Conservation (phyloP, 2,797 vertebrate genomes). For the Sebastes diploproa region DNA sequence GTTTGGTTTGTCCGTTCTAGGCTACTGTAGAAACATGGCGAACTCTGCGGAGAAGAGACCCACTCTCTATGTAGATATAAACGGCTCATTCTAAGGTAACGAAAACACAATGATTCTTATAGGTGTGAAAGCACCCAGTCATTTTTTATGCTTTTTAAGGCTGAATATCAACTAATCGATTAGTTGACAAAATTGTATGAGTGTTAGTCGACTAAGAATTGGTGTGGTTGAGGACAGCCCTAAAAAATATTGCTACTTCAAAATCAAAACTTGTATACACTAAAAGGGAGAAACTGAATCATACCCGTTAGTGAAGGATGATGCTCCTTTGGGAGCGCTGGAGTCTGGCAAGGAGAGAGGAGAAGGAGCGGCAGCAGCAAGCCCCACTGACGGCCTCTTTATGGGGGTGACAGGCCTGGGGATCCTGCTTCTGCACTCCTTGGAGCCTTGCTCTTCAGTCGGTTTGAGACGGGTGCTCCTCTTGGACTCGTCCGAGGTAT, state of each 20-base stretch:
- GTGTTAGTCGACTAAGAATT: too few species aligned
- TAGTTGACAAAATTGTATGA: too few species aligned
- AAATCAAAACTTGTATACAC: neutral
- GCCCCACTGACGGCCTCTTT: slow-evolving; percentile 39
- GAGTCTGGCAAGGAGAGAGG: slow-evolving; percentile 50
- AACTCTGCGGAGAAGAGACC: too few species aligned
- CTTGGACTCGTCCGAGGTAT: slow-evolving; percentile 85
- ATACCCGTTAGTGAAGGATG: slow-evolving; percentile 82
- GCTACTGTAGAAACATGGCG: too few species aligned
- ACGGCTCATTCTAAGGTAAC: too few species aligned
- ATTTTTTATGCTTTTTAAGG: too few species aligned
- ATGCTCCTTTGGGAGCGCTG: slow-evolving; percentile 40
- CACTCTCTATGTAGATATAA: too few species aligned
- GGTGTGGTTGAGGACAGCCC: too few species aligned
- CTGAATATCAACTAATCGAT: too few species aligned
- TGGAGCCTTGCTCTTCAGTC: slow-evolving; percentile 62
- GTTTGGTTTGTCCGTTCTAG: too few species aligned
- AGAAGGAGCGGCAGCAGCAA: slow-evolving; percentile 32
- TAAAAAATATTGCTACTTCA: neutral
- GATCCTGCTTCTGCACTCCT: slow-evolving; percentile 86
- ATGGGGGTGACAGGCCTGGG: slow-evolving; percentile 77
- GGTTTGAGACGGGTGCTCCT: slow-evolving; percentile 69
- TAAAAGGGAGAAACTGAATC: neutral
- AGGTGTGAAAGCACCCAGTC: too few species aligned
- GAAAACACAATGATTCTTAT: too few species aligned